Conservation (phyloP, 2,797 vertebrate genomes). For the Jordanella pulchra region DNA sequence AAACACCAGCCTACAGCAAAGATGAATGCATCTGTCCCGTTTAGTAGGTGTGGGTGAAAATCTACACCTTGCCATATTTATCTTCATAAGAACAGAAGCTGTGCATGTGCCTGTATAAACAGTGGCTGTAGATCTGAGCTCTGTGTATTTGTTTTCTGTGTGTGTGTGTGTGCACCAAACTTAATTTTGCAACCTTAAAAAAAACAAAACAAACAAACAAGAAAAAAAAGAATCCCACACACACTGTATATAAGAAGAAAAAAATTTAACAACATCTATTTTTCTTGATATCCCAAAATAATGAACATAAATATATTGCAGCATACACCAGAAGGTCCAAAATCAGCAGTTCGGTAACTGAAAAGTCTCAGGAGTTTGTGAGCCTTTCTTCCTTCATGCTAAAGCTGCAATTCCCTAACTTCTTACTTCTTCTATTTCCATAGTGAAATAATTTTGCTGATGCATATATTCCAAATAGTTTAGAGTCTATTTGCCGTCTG, state of each 20-base stretch:
- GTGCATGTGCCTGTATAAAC: conserved; percentile 66
- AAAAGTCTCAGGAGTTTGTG: conserved; percentile 37
- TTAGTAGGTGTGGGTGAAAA: conserved; percentile 82
- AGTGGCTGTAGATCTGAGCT: conserved; percentile 54
- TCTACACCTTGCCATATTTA: conserved; percentile 84
- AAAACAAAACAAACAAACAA: conserved; percentile 29
- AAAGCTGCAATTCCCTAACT: conserved; percentile 41
- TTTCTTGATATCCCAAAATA: conserved; percentile 52
- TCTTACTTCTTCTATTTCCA: conserved; percentile 45
- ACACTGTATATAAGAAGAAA: conserved; percentile 1
- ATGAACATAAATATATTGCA: conserved; percentile 50
- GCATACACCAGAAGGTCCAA: conserved; percentile 27
- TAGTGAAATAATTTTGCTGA: conserved; percentile 63
- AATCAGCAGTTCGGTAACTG: conserved; percentile 46
- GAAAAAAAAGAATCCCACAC: conserved; percentile 12
- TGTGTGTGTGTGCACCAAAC: conserved; percentile 49
- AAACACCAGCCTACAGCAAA: conserved; percentile 79
- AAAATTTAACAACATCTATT: conserved; percentile 39
- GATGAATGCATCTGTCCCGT: conserved; percentile 84
- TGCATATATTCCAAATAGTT: conserved; percentile 69
- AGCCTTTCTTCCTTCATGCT: conserved; percentile 22
- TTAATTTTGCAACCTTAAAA: conserved; percentile 62
- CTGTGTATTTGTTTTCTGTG: conserved; percentile 52
- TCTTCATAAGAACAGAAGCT: conserved; percentile 84
- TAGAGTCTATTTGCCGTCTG: conserved; percentile 67